phyloP scores from a whole-genome alignment of 2,888 invertebrate species.

The Cetonia aurata region DNA sequence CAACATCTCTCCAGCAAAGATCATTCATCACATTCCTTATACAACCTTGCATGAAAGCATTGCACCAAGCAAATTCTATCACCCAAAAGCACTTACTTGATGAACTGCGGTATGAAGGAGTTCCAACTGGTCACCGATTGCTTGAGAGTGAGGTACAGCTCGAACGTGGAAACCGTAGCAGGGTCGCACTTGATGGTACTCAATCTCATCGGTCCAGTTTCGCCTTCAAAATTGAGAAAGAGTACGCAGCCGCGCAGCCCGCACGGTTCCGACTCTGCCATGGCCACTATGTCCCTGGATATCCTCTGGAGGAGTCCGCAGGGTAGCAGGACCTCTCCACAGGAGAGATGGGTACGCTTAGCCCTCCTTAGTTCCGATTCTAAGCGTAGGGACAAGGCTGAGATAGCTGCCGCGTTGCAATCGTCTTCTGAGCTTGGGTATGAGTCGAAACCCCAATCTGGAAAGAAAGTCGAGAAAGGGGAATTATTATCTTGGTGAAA shows the following conservation, averaged over 20 bases:
- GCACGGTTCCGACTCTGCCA: conserved; percentile 91
- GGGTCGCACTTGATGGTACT: conserved; percentile 88
- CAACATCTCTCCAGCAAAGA: too few species aligned
- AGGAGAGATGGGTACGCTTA: conserved; percentile 83
- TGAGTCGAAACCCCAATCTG: conserved; percentile 63
- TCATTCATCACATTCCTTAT: too few species aligned
- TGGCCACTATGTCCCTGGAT: conserved; percentile 81
- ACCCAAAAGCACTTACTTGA: conserved; percentile 78
- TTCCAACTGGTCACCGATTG: conserved; percentile 90
- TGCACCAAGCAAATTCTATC: too few species aligned
- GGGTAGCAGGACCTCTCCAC: conserved; percentile 89
- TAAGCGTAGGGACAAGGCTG: conserved; percentile 80
- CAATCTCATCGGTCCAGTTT: conserved; percentile 75
- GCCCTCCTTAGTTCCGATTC: conserved; percentile 85
- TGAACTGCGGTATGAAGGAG: conserved; percentile 86
- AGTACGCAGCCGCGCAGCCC: conserved; percentile 90
- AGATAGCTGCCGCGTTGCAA: conserved; percentile 70
- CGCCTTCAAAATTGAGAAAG: conserved; percentile 84
- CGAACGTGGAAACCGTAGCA: conserved; percentile 88
- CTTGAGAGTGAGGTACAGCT: conserved; percentile 87
- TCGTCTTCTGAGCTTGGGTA: conserved; percentile 59
- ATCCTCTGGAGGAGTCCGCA: conserved; percentile 85
- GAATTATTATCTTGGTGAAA: too few species aligned
- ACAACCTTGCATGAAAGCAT: too few species aligned
- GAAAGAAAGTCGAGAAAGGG: conserved; percentile 43